Percentiles rank a stretch among this genome's conserved stretches.
These are phyloP conservation scores for Noctua janthina DNA, from an alignment of 2,888 invertebrate genomes.

Conservation along the genomic window DNA sequence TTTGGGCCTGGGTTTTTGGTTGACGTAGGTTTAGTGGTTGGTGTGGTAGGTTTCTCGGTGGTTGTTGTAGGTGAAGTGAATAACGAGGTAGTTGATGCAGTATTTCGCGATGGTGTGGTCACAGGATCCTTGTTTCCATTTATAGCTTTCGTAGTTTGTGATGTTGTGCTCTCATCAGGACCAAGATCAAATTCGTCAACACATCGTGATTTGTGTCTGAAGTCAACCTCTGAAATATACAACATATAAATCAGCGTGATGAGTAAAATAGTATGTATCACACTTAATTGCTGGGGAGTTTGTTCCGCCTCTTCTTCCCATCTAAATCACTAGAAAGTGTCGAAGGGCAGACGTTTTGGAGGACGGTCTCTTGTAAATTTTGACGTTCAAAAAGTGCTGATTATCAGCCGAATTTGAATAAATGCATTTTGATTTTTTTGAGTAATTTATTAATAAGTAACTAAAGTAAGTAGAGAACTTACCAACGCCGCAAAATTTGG, in stretches of 20 bases:
- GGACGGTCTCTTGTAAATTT: neutral
- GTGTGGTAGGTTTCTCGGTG: neutral
- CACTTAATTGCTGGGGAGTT: neutral
- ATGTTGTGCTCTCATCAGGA: constrained; percentile 23
- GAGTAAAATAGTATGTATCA: neutral
- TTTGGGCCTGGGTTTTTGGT: constrained; percentile 11
- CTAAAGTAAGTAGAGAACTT: constrained; percentile 63
- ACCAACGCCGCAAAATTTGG: constrained; percentile 83
- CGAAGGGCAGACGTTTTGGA: neutral
- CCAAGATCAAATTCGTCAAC: constrained; percentile 41
- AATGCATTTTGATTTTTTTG: neutral
- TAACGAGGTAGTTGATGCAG: constrained; percentile 14
- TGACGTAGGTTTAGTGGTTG: neutral
- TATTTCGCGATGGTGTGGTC: neutral
- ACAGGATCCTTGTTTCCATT: constrained; percentile 21
- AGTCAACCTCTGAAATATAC: constrained; percentile 60
- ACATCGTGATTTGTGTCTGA: constrained; percentile 47
- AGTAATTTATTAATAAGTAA: neutral
- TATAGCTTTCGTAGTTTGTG: neutral
- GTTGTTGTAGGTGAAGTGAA: constrained; percentile 22
- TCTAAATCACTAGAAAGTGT: neutral
- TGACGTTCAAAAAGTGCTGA: neutral
- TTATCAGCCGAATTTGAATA: neutral
- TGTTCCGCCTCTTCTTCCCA: neutral
- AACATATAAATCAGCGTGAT: neutral